Evolutionary conservation across 2,797 vertebrate genomes (phyloP).

Genomic region (Balearica regulorum): DNA sequence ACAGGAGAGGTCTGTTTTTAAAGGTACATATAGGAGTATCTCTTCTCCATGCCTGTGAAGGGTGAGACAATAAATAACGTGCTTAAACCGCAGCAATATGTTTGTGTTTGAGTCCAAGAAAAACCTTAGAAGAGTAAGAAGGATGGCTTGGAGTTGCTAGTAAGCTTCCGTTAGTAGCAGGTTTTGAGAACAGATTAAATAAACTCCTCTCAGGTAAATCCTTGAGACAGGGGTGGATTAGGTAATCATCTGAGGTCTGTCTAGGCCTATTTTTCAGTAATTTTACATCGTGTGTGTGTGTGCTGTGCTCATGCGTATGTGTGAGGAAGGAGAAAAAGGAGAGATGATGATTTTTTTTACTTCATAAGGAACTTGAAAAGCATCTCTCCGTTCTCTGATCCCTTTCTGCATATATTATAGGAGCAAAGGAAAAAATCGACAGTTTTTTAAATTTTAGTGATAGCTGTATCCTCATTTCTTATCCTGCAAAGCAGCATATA

Average conservation of each 20-base stretch:
- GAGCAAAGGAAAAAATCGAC: background rate
- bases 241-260: background rate
- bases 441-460: background rate
- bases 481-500: background rate
- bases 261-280: background rate
- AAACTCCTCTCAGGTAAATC: background rate
- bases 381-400: background rate
- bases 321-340: background rate
- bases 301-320: background rate
- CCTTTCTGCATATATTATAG: background rate
- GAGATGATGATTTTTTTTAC: background rate
- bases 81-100: background rate
- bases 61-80: background rate
- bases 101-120: background rate
- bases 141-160: background rate
- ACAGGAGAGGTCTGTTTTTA: background rate
- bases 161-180: background rate
- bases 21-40: background rate
- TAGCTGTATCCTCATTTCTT: background rate
- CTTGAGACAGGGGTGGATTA: background rate
- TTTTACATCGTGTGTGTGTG: background rate
- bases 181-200: background rate
- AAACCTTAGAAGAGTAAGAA: background rate
- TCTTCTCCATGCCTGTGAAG: background rate
- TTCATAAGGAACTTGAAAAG: background rate